phyloP scores from a whole-genome alignment of 2,797 vertebrate species.

The Rhynchonycteris naso region DNA sequence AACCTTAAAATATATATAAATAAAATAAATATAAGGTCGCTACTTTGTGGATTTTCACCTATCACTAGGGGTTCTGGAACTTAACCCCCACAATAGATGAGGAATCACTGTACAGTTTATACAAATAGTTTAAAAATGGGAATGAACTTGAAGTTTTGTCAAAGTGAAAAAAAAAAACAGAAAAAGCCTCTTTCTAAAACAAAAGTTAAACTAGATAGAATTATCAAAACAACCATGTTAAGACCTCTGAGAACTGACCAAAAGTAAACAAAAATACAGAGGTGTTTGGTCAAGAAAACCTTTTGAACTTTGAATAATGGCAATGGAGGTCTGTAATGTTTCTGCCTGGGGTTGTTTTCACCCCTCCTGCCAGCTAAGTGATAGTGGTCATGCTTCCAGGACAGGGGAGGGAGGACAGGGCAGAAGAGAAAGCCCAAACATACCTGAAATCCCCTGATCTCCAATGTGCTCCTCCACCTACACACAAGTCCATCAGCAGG shows the following conservation, averaged over 20 bases:
- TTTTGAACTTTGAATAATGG: not conserved
- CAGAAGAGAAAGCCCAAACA: not conserved
- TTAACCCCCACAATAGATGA: no score
- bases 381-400: not conserved
- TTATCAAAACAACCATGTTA: not conserved
- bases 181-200: not conserved
- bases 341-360: no score
- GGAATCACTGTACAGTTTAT: not conserved
- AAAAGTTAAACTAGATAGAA: not conserved
- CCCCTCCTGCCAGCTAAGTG: no score
- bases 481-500: no score
- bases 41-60: no score
- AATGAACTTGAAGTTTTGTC: not conserved
- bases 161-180: not conserved
- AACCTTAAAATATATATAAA: no score
- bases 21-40: no score
- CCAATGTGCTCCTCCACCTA: not conserved
- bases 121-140: not conserved
- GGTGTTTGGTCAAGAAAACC: not conserved
- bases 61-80: no score
- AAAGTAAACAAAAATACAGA: not conserved
- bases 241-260: not conserved
- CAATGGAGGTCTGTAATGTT: fast-evolving
- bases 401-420: not conserved
- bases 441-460: not conserved